phyloP scores from a whole-genome alignment of 2,113 vertebrate genomes.

The Octodon degus region DNA sequence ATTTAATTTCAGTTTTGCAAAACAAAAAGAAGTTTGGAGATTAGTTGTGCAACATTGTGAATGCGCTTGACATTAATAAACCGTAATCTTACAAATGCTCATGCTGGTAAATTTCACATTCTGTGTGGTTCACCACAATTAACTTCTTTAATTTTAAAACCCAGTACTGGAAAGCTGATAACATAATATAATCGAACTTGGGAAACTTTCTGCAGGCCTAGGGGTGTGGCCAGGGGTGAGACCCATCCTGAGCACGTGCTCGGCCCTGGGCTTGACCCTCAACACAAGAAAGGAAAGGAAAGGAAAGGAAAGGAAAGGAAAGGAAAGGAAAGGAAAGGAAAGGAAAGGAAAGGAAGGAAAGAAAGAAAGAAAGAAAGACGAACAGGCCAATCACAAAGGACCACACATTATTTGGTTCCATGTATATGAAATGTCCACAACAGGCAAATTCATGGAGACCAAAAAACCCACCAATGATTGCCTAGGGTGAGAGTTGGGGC shows the following conservation, averaged over 20 bases:
- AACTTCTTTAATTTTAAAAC: background rate
- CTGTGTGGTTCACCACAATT: background rate
- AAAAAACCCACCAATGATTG: background rate
- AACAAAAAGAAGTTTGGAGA: background rate
- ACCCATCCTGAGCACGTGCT: background rate
- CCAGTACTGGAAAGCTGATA: background rate
- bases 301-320: background rate
- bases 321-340: no score
- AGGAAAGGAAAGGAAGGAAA: background rate
- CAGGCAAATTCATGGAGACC: background rate
- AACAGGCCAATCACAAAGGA: background rate
- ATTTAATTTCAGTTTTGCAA: background rate
- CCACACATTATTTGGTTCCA: background rate
- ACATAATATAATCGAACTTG: background rate
- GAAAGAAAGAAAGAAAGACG: no score
- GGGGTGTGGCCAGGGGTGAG: background rate
- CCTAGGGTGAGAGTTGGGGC: background rate
- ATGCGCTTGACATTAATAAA: background rate
- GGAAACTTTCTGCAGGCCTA: background rate
- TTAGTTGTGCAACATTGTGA: background rate
- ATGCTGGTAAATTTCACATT: background rate
- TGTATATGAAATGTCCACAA: background rate
- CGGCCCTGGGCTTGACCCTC: background rate
- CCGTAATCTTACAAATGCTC: background rate
- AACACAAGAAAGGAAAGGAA: background rate